Base-by-base conservation (phyloP, 1,140 invertebrate genomes). In the Berghia stephanieae region DNA sequence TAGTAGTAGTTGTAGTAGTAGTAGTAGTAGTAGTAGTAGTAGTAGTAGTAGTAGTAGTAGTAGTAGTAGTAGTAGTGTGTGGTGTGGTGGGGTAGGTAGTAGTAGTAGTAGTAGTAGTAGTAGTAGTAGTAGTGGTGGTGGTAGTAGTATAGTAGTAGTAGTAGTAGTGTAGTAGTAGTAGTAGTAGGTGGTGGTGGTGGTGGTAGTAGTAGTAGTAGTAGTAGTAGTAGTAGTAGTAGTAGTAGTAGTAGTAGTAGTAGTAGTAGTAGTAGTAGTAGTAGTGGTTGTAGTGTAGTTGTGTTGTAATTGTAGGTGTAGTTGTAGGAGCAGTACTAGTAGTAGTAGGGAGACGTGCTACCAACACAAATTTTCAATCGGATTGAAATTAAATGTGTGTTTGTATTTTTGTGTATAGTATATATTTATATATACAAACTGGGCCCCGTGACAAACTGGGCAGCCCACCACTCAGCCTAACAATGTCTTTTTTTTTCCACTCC, bases 181-280 rank as follows among this genome's bases (percentile, higher is more conserved):
- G n/a, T n/a, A n/a, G n/a, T n/a, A n/a, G n/a, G n/a, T n/a, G n/a
- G n/a, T n/a, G n/a, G n/a, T n/a, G n/a, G n/a, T n/a, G n/a, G n/a
- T n/a, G n/a, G 46, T 52, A 52, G 46, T 52, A 52, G 46, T 52
- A 52, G 46, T 52, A 52, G 46, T 52, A 52, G 46, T 52, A 52
- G 46, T 52, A 52, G 46, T 52, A 52, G 46, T 52, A 52, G 46
- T 52, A 52, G 46, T 52, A 52, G 46, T 52, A 52, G 46, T 52
- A 52, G 46, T 52, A 52, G 46, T 52, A 52, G 46, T 52, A 52
- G 46, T 52, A 52, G 46, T 52, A 52, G 46, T 52, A 52, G 46
- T 52, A 52, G 46, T 52, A 52, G 46, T 52, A 52, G 46, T 52
- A 52, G 46, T 52, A 52, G 46, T 52, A 52, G 46, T 52, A 52